Evolutionary conservation across 1,140 invertebrate genomes (phyloP).

Genomic region (Drosophila willistoni): DNA sequence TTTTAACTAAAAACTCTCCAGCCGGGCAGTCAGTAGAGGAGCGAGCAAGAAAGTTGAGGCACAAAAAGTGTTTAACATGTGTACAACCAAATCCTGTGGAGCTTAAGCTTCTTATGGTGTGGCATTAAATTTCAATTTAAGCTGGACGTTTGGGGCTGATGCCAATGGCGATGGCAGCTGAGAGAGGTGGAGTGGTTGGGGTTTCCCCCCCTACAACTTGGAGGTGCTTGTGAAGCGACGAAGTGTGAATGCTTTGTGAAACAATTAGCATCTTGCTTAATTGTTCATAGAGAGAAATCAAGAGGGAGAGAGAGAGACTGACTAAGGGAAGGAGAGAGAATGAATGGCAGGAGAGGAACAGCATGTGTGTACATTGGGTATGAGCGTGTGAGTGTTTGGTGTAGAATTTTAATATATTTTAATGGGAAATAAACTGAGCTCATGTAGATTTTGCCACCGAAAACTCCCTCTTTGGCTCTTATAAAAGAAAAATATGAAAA

Average conservation of each 20-base stretch:
- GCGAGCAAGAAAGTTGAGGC: conserved; percentile 33
- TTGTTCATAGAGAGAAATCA: conserved; percentile 48
- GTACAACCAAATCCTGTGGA: conserved; percentile 62
- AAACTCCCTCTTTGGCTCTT: background rate
- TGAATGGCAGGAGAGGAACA: background rate
- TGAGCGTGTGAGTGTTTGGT: conserved; percentile 25
- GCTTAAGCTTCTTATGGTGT: conserved; percentile 53
- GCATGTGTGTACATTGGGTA: background rate
- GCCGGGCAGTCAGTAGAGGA: conserved; percentile 23
- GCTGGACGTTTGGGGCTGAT: conserved; percentile 43
- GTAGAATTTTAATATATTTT: conserved; percentile 68
- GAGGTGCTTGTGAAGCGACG: conserved; percentile 65
- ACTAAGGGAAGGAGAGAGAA: background rate
- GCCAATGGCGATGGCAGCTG: conserved; percentile 13
- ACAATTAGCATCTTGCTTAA: conserved; percentile 76
- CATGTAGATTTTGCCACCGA: conserved; percentile 23
- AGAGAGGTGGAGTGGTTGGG: background rate
- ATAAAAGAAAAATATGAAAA: conserved; percentile 38
- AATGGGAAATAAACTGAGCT: conserved; percentile 73
- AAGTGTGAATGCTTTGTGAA: conserved; percentile 75
- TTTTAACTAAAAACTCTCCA: conserved; percentile 56
- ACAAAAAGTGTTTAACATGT: conserved; percentile 77
- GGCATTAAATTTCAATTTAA: conserved; percentile 80
- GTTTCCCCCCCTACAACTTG: background rate
- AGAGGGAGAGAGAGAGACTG: background rate